Base-by-base conservation (phyloP, 2,797 vertebrate species). In the Erpetoichthys calabaricus region DNA sequence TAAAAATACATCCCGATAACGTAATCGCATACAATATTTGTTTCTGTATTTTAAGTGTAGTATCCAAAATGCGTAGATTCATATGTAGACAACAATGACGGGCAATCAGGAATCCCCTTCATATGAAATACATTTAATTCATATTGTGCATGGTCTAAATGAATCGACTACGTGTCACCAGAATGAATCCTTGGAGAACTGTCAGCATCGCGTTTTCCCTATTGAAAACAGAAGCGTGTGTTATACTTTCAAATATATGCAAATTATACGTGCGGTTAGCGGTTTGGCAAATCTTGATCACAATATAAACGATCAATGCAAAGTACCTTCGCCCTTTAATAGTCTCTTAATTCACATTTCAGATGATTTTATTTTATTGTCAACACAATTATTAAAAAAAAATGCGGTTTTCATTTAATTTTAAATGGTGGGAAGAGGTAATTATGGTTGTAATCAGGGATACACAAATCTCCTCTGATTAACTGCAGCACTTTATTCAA, bases 381-480 rank as follows among this genome's bases (percentile, higher is more conserved):
- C 81, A 86, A 79, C 79, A 84, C 80, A 75, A 84, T 86, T 85
- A 81, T 81, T 85, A 73, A 80, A 83, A 86, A 85, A 83, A 83
- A 72, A 84, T 84, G 81, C 80, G 80, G 78, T 84, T 85, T 89
- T 82, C 77, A 85, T 88, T 86, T 89, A 80, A 83, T 87, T 89
- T 80, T 86, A 82, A 86, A 85, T 81, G 75, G 82, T 82, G 79
- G 75, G 82, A 82, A 87, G 91, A 87, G 87, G 86, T 90, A 92
- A 94, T 95, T 91, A 92, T 83, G 86, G 80, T 80, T 85, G 86
- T 91, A 96, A 95, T 97, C 91, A 95, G 88, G 89, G 88, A 88
- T 86, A 85, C 80, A 81, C 84, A 86, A 89, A 90, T 86, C 82
- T 89, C 85, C 85, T 90, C 88, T 97, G 91, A 97, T 94, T 94